These are phyloP conservation scores for Peromyscus maniculatus DNA, from an alignment of 2,113 vertebrate genomes.

Conservation along the genomic window DNA sequence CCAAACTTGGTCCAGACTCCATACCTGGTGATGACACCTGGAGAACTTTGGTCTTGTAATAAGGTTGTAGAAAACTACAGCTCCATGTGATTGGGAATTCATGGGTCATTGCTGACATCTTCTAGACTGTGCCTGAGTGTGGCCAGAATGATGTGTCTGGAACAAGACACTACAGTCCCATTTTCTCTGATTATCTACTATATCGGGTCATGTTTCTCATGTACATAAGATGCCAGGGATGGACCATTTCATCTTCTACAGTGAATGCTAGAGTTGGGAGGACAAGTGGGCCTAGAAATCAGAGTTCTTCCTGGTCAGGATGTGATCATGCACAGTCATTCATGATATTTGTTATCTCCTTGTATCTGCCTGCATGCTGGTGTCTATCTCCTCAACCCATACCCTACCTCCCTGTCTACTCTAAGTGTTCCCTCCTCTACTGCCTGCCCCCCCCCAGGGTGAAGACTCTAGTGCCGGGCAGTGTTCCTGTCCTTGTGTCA, in stretches of 20 bases:
- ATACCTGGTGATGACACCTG: background rate
- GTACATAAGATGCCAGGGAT: background rate
- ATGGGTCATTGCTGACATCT: background rate
- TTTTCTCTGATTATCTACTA: background rate
- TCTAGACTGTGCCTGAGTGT: background rate
- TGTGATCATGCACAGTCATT: background rate
- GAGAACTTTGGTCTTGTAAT: background rate
- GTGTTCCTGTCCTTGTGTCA: background rate
- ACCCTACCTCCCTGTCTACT: fast-evolving
- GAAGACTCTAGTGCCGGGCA: fast-evolving
- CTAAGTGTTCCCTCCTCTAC: background rate
- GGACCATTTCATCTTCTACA: background rate
- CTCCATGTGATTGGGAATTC: background rate
- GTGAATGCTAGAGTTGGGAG: background rate
- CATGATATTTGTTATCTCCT: background rate
- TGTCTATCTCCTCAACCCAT: background rate
- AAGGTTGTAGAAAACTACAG: background rate
- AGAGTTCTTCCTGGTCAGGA: background rate
- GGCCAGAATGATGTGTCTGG: background rate
- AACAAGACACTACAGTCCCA: background rate
- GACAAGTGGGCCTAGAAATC: fast-evolving
- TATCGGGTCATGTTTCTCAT: background rate
- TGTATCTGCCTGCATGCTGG: background rate
- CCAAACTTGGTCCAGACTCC: background rate
- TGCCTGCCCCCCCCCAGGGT: too few species aligned